Evolutionary conservation across 2,888 invertebrate species (phyloP).

Genomic region (Odontothrips loti): DNA sequence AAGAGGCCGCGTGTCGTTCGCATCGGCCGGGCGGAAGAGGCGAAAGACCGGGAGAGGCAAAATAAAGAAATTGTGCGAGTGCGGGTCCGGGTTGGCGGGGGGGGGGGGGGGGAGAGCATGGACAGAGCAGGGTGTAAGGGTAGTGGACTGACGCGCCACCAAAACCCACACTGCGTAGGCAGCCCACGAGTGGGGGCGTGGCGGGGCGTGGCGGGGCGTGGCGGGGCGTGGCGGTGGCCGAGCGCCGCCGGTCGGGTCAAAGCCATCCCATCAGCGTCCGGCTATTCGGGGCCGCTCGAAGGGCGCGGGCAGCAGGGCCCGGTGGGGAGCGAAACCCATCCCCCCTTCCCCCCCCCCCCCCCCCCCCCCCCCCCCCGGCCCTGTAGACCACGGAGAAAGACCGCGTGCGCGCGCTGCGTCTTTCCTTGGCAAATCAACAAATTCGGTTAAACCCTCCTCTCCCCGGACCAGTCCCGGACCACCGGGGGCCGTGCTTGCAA

Average conservation of each 20-base stretch:
- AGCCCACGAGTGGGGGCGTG: background rate
- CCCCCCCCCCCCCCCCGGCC: background rate
- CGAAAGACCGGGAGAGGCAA: background rate
- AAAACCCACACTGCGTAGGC: background rate
- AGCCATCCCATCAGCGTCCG: conserved; percentile 22
- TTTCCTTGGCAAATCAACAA: conserved; percentile 2
- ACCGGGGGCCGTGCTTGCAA: background rate
- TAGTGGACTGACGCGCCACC: too few species aligned
- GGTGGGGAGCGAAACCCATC: background rate
- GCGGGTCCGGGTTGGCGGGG: background rate
- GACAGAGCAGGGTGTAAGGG: too few species aligned
- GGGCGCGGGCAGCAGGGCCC: conserved; percentile 5
- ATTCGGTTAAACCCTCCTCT: conserved; percentile 3
- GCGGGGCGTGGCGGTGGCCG: conserved; percentile 4
- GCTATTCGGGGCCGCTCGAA: background rate
- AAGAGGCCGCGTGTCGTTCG: background rate
- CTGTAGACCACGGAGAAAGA: background rate
- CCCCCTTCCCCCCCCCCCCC: background rate
- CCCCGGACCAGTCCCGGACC: background rate
- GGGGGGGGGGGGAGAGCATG: background rate
- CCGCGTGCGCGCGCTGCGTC: background rate
- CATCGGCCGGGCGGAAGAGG: background rate
- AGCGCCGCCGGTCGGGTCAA: conserved; percentile 12
- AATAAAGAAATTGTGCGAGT: conserved; percentile 10
- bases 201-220: conserved; percentile 8